Conservation (phyloP, 1,140 invertebrate species). For the Laupala kohalensis region DNA sequence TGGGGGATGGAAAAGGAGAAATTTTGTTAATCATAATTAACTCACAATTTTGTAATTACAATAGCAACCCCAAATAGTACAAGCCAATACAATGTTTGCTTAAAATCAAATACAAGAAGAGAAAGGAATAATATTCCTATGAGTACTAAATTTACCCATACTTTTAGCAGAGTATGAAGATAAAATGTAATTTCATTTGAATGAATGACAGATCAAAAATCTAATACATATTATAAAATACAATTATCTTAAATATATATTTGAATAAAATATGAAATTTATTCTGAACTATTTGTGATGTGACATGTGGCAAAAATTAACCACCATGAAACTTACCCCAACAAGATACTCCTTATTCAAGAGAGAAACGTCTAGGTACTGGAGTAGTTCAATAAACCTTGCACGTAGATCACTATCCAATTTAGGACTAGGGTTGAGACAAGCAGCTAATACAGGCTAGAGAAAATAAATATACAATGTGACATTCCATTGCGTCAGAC, state of each 20-base stretch:
- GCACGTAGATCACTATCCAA: slow-evolving; percentile 24
- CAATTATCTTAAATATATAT: slow-evolving; percentile 4
- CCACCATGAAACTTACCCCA: slow-evolving; percentile 24
- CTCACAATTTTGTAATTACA: too few relatives aligned
- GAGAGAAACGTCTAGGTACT: slow-evolving; percentile 24
- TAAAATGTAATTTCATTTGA: not conserved
- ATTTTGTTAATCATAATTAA: too few relatives aligned
- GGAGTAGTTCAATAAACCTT: slow-evolving; percentile 26
- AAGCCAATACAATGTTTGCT: too few relatives aligned
- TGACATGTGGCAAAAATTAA: too few relatives aligned
- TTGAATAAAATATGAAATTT: slow-evolving; percentile 14
- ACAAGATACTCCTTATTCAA: slow-evolving; percentile 30
- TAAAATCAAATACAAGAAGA: too few relatives aligned
- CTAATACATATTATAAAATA: slow-evolving; percentile 13
- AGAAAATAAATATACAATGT: slow-evolving; percentile 16
- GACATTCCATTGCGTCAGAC: not conserved
- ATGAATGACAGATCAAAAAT: slow-evolving; percentile 5
- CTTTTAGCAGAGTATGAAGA: too few relatives aligned
- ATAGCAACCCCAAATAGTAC: too few relatives aligned
- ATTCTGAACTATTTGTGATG: too few relatives aligned
- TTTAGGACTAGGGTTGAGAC: slow-evolving; percentile 21
- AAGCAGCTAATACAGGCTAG: slow-evolving; percentile 27
- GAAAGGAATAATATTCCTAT: too few relatives aligned
- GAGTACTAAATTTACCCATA: too few relatives aligned
- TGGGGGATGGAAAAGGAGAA: too few relatives aligned